These are phyloP conservation scores for Mnemiopsis leidyi DNA, from an alignment of 37 sponge, comb jelly and placozoan genomes.

Conservation along the genomic window DNA sequence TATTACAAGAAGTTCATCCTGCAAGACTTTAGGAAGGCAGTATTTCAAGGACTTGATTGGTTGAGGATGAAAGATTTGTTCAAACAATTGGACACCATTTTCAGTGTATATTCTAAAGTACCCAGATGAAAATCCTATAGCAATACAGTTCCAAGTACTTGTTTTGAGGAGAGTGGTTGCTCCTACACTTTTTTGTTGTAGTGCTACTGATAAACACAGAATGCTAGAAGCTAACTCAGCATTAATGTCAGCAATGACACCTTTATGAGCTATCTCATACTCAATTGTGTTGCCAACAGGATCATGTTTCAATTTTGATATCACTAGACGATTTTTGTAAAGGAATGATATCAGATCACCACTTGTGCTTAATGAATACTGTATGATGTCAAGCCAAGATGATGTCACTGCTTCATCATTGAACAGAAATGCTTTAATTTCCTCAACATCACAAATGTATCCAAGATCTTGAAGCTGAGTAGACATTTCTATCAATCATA, in stretches of 20 bases:
- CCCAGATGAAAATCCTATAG: constrained; percentile 35
- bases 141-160: constrained; percentile 53
- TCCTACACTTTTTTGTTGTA: constrained; percentile 58
- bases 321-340: not conserved
- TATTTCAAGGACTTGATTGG: constrained; percentile 19
- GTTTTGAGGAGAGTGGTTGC: constrained; percentile 1
- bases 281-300: not conserved
- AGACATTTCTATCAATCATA: not conserved
- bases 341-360: constrained; percentile 1
- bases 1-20: constrained; percentile 25
- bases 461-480: not conserved
- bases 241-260: constrained; percentile 8
- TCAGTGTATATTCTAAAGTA: constrained; percentile 49
- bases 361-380: not conserved
- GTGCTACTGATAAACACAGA: not conserved
- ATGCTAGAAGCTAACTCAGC: not conserved
- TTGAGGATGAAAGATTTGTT: constrained; percentile 26
- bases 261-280: not conserved
- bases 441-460: not conserved
- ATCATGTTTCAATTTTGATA: not conserved
- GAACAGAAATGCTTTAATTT: not conserved
- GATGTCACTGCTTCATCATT: not conserved
- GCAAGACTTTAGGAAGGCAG: constrained; percentile 15
- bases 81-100: constrained; percentile 4
- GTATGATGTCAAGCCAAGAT: not conserved